A percentile compares a stretch with the other conserved stretches of the same genome.
Conservation (phyloP, 2,113 vertebrate species). For the Pachypanchax playfairii region DNA sequence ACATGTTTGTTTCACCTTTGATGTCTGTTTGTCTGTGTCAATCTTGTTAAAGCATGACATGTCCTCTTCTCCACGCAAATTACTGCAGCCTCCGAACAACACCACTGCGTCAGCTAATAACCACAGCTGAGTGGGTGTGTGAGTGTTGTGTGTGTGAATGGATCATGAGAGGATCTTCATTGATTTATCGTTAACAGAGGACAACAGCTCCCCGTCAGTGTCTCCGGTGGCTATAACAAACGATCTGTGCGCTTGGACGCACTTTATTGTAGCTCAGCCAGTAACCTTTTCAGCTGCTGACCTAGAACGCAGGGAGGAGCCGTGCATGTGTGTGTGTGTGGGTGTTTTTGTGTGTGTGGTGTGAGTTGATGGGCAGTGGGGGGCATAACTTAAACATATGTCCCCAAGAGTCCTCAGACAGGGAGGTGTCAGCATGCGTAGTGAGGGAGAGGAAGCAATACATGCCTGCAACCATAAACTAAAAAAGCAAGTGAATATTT, state of each 20-base stretch:
- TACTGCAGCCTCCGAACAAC: constrained; percentile 59
- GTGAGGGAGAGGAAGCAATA: constrained; percentile 37
- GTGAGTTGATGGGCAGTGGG: constrained; percentile 33
- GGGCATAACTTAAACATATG: constrained; percentile 85
- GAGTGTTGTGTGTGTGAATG: constrained; percentile 32
- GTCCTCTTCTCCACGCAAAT: constrained; percentile 74
- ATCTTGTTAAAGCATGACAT: constrained; percentile 78
- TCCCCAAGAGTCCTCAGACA: constrained; percentile 79
- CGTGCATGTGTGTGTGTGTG: constrained; percentile 43
- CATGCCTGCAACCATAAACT: constrained; percentile 48
- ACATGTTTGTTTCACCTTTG: constrained; percentile 25
- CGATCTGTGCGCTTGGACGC: constrained; percentile 87
- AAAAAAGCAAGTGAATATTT: constrained; percentile 46
- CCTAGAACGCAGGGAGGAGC: constrained; percentile 83
- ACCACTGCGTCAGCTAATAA: constrained; percentile 66
- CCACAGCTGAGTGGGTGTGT: constrained; percentile 31
- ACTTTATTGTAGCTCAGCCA: constrained; percentile 90
- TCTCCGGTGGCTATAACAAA: constrained; percentile 84
- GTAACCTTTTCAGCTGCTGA: constrained; percentile 96
- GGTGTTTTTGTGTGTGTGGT: constrained; percentile 45
- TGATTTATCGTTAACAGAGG: constrained; percentile 82
- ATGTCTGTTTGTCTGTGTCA: constrained; percentile 68
- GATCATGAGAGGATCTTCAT: constrained; percentile 69
- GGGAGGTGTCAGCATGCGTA: constrained; percentile 62
- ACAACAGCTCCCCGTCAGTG: constrained; percentile 81